Base-by-base conservation (phyloP, 2,888 invertebrate genomes). In the Bhutanitis thaidina region DNA sequence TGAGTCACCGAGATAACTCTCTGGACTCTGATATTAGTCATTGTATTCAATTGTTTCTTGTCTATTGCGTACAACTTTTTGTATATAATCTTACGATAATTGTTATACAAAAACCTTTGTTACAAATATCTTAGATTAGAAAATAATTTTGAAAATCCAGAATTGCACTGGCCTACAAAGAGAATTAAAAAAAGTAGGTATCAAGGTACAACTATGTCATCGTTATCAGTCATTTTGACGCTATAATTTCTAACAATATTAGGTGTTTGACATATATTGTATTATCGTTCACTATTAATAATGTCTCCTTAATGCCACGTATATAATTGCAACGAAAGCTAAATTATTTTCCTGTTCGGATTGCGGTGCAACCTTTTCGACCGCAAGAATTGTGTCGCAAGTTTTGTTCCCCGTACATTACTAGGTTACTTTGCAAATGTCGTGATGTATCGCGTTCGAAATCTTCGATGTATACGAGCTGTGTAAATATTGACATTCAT, bases 1-100 rank as follows among this genome's bases (percentile, higher is more conserved):
- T 40, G 47, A 48, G 25, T 48, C 40, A 47, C 30, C 34, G 40
- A 15, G 15, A 32, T 32, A 41, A 29, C 14, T 35, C 34, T 25
- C 35, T 35, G 35, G 39, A 34, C 34, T 20, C 38, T 1, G 15
- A 14, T 34, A 40, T 40, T 35, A 48, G 40, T 48, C 40, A 48
- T 15, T 5, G 30, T 12, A 20, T 16, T 40, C 47, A 35, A 10
- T 15, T 35, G 15, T 40, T 34, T 39, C 25, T 40, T 48, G 39
- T 48, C 32, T 34, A 34, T 34, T 5, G 3, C 5, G 13, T 34
- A 34, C 4, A 7, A 8, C 8, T 20, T 20, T 20, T 2, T 20
- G 20, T 20, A 20, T 20, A 20, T 3, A 20, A 20, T 20, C 5
- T 20, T 5, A 3, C 5, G 20, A 20, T 20, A 20, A 5, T 3